Conservation (phyloP, 2,797 vertebrate species). For the Diplodus sargus region DNA sequence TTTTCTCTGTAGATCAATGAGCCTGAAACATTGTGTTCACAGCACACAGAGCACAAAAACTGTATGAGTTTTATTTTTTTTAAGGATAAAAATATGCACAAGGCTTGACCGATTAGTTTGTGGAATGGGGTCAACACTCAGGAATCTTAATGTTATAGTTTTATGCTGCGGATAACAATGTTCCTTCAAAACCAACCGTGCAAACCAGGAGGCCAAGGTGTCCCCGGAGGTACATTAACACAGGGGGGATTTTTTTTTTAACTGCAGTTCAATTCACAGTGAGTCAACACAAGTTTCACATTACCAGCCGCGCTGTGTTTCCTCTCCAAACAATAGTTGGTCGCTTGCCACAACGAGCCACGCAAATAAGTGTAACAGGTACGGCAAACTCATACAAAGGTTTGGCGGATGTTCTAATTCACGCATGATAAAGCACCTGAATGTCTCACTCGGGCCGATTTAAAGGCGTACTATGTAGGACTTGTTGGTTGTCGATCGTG, state of each 20-base stretch:
- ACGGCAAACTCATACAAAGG: neutral
- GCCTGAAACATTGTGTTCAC: neutral
- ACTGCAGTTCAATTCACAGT: neutral
- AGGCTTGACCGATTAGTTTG: neutral
- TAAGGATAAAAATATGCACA: neutral
- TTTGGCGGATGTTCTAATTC: neutral
- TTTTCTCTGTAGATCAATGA: neutral
- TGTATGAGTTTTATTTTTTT: neutral
- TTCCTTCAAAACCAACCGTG: neutral
- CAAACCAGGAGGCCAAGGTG: neutral
- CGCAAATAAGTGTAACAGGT: conserved; percentile 22
- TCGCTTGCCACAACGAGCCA: neutral
- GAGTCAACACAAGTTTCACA: conserved; percentile 32
- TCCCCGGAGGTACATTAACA: neutral
- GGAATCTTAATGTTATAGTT: neutral
- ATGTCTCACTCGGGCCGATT: neutral
- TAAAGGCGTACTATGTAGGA: too few species aligned
- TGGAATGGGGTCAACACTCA: neutral
- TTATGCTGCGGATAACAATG: neutral
- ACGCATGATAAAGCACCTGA: neutral
- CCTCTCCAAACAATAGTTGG: conserved; percentile 29
- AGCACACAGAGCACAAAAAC: neutral
- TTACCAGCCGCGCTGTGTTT: conserved; percentile 3
- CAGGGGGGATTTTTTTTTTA: neutral
- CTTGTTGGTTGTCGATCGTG: too few species aligned